Percentiles rank a stretch among this genome's conserved stretches.
Conservation (phyloP, 2,797 vertebrate species). For the Aldrovandia affinis region DNA sequence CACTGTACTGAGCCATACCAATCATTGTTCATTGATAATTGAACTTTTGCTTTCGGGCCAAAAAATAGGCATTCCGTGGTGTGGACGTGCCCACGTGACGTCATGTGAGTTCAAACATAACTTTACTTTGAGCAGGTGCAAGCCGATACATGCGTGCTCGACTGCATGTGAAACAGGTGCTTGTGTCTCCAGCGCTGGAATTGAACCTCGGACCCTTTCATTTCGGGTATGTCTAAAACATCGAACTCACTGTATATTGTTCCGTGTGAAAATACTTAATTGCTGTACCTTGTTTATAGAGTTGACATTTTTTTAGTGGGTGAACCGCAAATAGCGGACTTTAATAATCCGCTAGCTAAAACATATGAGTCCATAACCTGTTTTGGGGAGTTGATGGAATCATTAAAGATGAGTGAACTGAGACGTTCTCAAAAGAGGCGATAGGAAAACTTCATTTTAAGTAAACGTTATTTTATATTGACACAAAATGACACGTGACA, state of each 20-base stretch:
- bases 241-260: neutral
- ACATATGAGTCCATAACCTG: neutral
- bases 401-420: neutral
- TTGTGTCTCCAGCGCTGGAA: neutral
- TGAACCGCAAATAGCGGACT: neutral
- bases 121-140: slow-evolving; percentile 2
- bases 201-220: neutral
- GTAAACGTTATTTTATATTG: neutral
- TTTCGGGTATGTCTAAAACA: slow-evolving; percentile 11
- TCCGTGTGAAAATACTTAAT: neutral
- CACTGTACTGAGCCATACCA: neutral
- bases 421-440: neutral
- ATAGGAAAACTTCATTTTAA: neutral
- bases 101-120: neutral
- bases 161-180: slow-evolving; percentile 12
- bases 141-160: neutral
- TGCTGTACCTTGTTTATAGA: neutral
- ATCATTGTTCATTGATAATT: neutral
- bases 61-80: neutral
- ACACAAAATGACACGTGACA: no score
- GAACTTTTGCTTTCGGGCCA: neutral
- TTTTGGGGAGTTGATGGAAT: neutral
- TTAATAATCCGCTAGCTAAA: no score
- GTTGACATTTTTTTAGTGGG: neutral
- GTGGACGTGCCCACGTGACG: slow-evolving; percentile 2